Conservation (phyloP, 2,888 invertebrate species). For the Apamea monoglypha region DNA sequence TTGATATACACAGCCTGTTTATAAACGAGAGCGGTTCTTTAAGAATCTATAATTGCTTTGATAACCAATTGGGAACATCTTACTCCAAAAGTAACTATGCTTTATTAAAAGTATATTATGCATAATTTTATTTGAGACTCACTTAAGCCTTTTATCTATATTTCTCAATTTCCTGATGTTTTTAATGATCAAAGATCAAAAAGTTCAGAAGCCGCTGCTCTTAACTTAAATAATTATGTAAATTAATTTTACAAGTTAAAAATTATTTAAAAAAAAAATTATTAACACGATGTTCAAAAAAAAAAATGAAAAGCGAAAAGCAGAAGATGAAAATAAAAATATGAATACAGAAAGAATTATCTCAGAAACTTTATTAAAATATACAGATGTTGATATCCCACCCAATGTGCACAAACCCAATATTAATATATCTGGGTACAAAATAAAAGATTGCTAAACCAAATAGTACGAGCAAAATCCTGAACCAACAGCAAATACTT, state of each 20-base stretch:
- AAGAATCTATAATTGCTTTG: constrained; percentile 12
- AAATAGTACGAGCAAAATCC: constrained; percentile 32
- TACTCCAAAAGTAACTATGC: neutral
- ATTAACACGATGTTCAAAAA: neutral
- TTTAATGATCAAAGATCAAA: constrained; percentile 35
- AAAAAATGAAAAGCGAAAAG: neutral
- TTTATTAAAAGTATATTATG: constrained; percentile 37
- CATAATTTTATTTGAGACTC: constrained; percentile 35
- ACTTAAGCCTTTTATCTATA: constrained; percentile 43
- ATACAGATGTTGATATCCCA: neutral
- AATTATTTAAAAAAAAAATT: neutral
- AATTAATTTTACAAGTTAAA: constrained; percentile 6
- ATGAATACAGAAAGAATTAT: neutral
- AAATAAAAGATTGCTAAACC: constrained; percentile 4
- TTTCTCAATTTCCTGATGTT: constrained; percentile 52
- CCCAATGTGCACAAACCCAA: neutral
- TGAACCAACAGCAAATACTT: constrained; percentile 46
- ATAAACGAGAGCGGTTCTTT: constrained; percentile 12
- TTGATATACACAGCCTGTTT: neutral
- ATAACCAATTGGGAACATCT: constrained; percentile 28
- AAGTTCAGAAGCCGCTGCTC: constrained; percentile 34
- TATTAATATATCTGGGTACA: constrained; percentile 1
- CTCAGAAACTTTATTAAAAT: neutral
- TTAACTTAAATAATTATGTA: constrained; percentile 26
- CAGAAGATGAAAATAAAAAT: neutral